Conservation (phyloP, 2,797 vertebrate genomes). For the Melanotaenia parkinsoni region DNA sequence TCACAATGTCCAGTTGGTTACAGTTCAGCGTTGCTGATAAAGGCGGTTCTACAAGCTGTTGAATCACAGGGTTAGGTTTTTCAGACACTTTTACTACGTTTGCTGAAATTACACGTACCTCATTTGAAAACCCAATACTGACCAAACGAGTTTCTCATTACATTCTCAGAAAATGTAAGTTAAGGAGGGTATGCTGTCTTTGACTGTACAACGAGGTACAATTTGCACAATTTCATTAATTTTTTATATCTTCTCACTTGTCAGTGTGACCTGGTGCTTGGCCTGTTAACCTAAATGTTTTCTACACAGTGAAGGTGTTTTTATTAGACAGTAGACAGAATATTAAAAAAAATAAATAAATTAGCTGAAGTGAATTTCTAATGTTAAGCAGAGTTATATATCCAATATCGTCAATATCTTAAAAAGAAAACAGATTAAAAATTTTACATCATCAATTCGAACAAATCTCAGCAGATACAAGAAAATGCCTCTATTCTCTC, state of each 20-base stretch:
- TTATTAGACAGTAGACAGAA: too few relatives aligned
- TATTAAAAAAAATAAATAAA: too few relatives aligned
- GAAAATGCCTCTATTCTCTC: conserved; percentile 17
- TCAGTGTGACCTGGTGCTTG: neutral
- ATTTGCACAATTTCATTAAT: neutral
- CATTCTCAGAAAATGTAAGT: too few relatives aligned
- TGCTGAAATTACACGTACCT: too few relatives aligned
- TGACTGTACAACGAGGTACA: neutral
- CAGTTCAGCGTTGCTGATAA: neutral
- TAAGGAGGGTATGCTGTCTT: too few relatives aligned
- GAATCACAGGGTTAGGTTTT: neutral
- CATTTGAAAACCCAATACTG: too few relatives aligned
- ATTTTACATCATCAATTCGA: neutral
- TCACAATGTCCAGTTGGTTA: too few relatives aligned
- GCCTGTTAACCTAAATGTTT: neutral
- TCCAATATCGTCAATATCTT: neutral
- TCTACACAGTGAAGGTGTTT: neutral
- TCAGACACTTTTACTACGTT: neutral
- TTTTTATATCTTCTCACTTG: too few relatives aligned
- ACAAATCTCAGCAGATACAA: conserved; percentile 10
- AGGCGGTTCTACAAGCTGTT: neutral
- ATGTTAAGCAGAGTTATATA: too few relatives aligned
- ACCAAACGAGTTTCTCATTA: too few relatives aligned
- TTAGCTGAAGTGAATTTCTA: too few relatives aligned
- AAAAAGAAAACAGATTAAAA: neutral